Base-by-base conservation (phyloP, 2,888 invertebrate species). In the Nemoura dubitans region DNA sequence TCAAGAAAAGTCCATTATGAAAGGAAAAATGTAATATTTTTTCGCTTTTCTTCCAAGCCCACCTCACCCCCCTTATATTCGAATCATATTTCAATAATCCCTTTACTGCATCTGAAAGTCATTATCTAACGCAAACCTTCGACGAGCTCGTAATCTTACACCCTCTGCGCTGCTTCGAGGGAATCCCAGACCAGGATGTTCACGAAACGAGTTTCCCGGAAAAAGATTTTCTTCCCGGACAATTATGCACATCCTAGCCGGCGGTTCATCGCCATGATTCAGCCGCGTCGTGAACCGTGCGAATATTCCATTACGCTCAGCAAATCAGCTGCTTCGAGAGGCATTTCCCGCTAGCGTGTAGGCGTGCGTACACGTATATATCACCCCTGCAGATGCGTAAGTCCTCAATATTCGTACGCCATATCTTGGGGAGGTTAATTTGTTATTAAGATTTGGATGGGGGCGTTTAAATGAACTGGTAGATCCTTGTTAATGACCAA, bases 71-170 rank as follows among this genome's bases (percentile, higher is more conserved):
- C 59, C 16, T 10, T 59, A 59, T 59, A 59, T 59, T 59, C 59
- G 59, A 59, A 59, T 59, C 59, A 59, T 59, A 59, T 59, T 59
- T 59, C 59, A 59, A 59, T 59, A 59, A 59, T 59, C 59, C 59
- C 21, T 59, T 59, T 59, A 59, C 59, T 59, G 59, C 59, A 59
- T 59, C 59, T 59, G 59, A 59, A 59, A 59, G 59, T 59, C 59
- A 59, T 59, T 59, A 59, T 59, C 59, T 21, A 59, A 59, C 3
- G 59, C 59, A 59, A 59, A 59, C 59, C 59, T 59, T 59, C 59
- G 16, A 3, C 3, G 59, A 14, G 59, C 21, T 59, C 16, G 59
- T 59, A 59, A 59, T 59, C 59, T 10, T 59, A 59, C 59, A 59
- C 59, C 59, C 59, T 59, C 59, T 59, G 10, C 21, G 59, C 59